These are phyloP conservation scores for Heliconius hortense DNA, from an alignment of 2,888 invertebrate species.

Conservation along the genomic window DNA sequence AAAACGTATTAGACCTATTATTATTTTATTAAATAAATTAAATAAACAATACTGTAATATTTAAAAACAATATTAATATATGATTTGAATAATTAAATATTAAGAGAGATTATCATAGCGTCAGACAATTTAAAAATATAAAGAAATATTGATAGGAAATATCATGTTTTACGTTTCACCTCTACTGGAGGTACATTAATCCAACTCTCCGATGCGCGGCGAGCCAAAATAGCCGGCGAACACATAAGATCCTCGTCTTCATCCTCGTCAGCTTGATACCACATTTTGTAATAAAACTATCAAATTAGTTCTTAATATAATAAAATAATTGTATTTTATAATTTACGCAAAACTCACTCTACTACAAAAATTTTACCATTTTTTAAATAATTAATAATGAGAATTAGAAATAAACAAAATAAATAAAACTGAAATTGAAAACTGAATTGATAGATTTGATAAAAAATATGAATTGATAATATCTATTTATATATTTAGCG, in stretches of 20 bases:
- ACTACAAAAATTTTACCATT: background rate
- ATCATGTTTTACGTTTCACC: conserved; percentile 75
- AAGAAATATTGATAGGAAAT: background rate
- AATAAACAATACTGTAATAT: background rate
- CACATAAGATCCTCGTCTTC: conserved; percentile 93
- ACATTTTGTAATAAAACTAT: conserved; percentile 78
- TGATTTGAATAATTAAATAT: background rate
- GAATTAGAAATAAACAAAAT: background rate
- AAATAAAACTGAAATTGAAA: background rate
- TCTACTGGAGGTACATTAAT: conserved; percentile 93
- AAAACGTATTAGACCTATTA: background rate
- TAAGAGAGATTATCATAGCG: background rate
- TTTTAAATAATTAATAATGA: background rate
- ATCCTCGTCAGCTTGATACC: conserved; percentile 90
- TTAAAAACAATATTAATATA: background rate
- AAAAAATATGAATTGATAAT: conserved; percentile 24
- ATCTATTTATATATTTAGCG: conserved; percentile 60
- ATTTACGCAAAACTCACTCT: background rate
- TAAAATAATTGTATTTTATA: conserved; percentile 8
- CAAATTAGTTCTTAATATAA: conserved; percentile 1
- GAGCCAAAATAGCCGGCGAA: conserved; percentile 92
- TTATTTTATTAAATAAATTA: too few relatives aligned
- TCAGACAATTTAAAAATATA: background rate
- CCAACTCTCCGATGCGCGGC: conserved; percentile 94
- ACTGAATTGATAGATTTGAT: conserved; percentile 7